Conservation (phyloP, 92 coral and sea anemone species). For the Bergia puertoricense region DNA sequence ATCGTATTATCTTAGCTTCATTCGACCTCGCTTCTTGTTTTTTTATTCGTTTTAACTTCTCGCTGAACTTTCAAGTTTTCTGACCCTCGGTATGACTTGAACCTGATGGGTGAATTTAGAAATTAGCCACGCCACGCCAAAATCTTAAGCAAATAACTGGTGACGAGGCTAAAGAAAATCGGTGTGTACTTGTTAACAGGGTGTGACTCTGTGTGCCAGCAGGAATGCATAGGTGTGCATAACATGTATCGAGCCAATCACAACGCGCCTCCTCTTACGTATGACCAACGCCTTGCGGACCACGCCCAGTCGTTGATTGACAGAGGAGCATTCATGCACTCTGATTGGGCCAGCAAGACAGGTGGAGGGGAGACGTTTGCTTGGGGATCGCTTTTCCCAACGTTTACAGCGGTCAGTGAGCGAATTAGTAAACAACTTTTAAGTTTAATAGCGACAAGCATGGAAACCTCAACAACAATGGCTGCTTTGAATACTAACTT, state of each 20-base stretch:
- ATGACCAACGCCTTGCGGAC: constrained; percentile 56
- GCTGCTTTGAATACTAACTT: no score
- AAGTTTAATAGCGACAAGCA: not conserved
- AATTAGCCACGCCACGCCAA: no score
- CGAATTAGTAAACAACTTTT: not conserved
- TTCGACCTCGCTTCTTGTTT: no score
- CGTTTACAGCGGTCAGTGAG: constrained; percentile 56
- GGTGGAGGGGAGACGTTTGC: constrained; percentile 59
- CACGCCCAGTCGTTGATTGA: constrained; percentile 62
- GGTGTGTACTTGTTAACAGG: constrained; percentile 11
- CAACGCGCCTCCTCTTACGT: constrained; percentile 46
- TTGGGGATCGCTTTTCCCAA: constrained; percentile 68
- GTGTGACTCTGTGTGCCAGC: constrained; percentile 55
- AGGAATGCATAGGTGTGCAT: constrained; percentile 54
- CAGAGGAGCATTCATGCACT: constrained; percentile 61
- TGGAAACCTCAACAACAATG: not conserved
- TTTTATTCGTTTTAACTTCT: no score
- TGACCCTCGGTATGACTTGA: no score
- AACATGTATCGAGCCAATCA: constrained; percentile 63
- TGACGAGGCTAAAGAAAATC: no score
- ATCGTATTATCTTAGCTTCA: no score
- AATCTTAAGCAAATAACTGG: no score
- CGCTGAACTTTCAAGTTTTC: no score
- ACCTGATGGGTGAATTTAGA: no score
- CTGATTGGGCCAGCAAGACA: constrained; percentile 59